Base-by-base conservation (phyloP, 1,140 invertebrate genomes). In the Solen grandis region DNA sequence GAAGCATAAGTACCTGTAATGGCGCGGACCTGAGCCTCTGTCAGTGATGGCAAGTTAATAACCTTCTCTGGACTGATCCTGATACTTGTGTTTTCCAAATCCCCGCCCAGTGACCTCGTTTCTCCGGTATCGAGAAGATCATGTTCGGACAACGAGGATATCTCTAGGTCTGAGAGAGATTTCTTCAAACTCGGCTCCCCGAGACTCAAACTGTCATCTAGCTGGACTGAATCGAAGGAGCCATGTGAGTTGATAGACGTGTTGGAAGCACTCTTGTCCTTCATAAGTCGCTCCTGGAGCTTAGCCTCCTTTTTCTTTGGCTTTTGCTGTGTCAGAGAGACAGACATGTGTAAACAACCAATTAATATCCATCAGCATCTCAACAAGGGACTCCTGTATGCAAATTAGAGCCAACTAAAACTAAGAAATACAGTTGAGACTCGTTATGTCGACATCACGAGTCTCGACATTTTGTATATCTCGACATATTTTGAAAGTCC, bases 1-100 rank as follows among this genome's bases (percentile, higher is more conserved):
- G n/a, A n/a, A n/a, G n/a, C n/a, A n/a, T n/a, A n/a, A n/a, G n/a
- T 68, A 93, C 92, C 92, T 85, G 90, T 90, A 22, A 93, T 88
- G 27, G 92, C 91, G 76, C 88, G 90, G 52, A 88, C 86, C 77
- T 92, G 91, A 59, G 90, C 92, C 68, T 92, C 90, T 33, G 91
- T 92, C 8, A 93, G 80, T 22, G 86, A 84, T 0, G 91, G 91
- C 50, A 92, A 85, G 68, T 88, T 88, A 14, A 90, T 75, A n/a
- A 87, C 83, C 85, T 88, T 90, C 69, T 91, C 90, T 22, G 90
- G 90, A 85, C 89, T 90, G 60, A 89, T 87, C 55, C 88, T 79
- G 46, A 84, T 72, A 2, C 59, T 82, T 46, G 78, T 69, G 27
- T 82, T 83, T 60, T 89, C 87, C 29, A 84, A 79, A 14, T 89